Conservation (phyloP, 2,797 vertebrate genomes). For the Acanthurus leucopareius region DNA sequence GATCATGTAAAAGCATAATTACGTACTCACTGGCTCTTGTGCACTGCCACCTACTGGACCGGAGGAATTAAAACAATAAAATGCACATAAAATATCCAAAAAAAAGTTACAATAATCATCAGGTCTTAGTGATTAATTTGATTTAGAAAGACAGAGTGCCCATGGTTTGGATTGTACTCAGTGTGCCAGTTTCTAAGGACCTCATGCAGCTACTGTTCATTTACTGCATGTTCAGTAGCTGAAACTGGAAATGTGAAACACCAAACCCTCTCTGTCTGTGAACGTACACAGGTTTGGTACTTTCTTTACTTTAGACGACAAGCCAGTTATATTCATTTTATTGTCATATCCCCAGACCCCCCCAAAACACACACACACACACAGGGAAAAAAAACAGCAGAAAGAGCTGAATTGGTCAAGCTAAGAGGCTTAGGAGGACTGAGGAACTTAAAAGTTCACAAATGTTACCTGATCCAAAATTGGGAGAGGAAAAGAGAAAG, state of each 20-base stretch:
- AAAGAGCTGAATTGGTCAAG: not conserved
- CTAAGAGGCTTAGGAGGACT: not conserved
- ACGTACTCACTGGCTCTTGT: too few species aligned
- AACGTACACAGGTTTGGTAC: too few species aligned
- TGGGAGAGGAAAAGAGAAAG: not conserved
- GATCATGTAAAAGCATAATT: too few species aligned
- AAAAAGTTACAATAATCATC: too few species aligned
- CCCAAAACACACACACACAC: not conserved
- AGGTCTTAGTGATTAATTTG: too few species aligned
- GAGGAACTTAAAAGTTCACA: not conserved
- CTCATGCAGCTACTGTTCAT: too few species aligned
- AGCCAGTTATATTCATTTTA: not conserved
- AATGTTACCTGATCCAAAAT: not conserved
- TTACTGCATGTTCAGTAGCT: not conserved
- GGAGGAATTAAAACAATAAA: too few species aligned
- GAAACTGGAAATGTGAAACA: not conserved
- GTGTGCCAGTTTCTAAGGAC: too few species aligned
- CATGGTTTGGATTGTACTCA: too few species aligned
- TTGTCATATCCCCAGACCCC: not conserved
- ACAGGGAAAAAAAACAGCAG: not conserved
- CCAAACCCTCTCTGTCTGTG: not conserved
- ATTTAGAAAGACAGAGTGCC: too few species aligned
- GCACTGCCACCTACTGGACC: too few species aligned
- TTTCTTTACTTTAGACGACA: not conserved
- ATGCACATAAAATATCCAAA: too few species aligned